Percentiles rank a stretch among this genome's conserved stretches.
phyloP scores from a whole-genome alignment of 2,797 vertebrate species.

The Apogon talboti region DNA sequence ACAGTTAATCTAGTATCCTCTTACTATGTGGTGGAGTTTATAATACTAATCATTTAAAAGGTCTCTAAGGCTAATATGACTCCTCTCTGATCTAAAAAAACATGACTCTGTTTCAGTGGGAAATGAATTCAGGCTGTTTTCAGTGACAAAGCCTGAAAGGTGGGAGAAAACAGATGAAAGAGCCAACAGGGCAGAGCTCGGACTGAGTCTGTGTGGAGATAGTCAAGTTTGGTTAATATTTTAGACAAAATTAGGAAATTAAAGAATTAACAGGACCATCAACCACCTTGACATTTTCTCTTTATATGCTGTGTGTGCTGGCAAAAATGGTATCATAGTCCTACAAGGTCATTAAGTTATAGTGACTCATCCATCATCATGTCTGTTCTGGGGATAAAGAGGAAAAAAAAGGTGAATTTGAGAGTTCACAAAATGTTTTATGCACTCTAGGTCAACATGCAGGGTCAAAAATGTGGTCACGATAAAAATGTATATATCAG shows the following conservation, averaged over 20 bases:
- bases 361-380: conserved; percentile 8
- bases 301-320: not conserved
- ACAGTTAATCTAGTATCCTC: conserved; percentile 36
- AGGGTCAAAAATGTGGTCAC: no score
- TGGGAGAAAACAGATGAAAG: not conserved
- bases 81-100: conserved; percentile 10
- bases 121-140: conserved; percentile 14
- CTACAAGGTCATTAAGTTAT: not conserved
- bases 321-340: conserved; percentile 8
- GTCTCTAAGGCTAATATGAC: conserved; percentile 34
- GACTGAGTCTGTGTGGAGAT: not conserved
- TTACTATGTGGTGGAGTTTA: conserved; percentile 33
- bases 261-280: no score
- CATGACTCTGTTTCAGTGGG: conserved; percentile 1
- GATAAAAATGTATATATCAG: no score
- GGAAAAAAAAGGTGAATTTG: not conserved
- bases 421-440: not conserved
- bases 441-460: no score
- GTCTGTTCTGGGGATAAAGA: not conserved
- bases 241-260: not conserved
- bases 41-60: conserved; percentile 18
- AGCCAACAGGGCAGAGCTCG: not conserved
- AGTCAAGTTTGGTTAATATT: not conserved
- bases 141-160: not conserved
- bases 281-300: not conserved